These are phyloP conservation scores for Metridium senile DNA, from an alignment of 92 coral and sea anemone species.

Conservation along the genomic window DNA sequence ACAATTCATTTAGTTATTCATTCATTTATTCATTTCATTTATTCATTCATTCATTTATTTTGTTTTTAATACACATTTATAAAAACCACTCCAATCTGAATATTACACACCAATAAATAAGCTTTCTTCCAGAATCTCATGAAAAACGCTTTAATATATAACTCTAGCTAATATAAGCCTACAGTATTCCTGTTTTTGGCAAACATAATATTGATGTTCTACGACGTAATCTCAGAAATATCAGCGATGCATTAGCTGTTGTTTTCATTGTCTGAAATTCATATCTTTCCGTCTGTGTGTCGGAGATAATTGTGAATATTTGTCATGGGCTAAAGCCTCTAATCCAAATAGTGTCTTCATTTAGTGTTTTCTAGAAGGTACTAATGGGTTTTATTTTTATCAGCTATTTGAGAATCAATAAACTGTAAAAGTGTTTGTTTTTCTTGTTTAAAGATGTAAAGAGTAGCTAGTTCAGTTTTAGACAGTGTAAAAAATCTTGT, in stretches of 20 bases:
- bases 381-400: neutral
- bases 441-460: neutral
- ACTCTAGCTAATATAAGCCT: too few relatives aligned
- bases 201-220: neutral
- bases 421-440: neutral
- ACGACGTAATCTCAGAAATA: neutral
- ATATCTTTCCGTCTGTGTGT: neutral
- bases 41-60: too few relatives aligned
- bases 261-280: neutral
- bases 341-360: neutral
- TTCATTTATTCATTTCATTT: too few relatives aligned
- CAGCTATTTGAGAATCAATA: neutral
- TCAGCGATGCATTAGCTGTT: neutral
- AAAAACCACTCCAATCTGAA: too few relatives aligned
- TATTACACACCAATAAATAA: too few relatives aligned
- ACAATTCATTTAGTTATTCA: too few relatives aligned
- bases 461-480: too few relatives aligned
- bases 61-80: too few relatives aligned
- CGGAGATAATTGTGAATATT: neutral
- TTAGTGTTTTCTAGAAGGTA: neutral
- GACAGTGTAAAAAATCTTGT: too few relatives aligned
- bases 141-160: too few relatives aligned
- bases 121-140: too few relatives aligned
- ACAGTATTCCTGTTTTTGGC: too few relatives aligned
- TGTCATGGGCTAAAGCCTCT: neutral